Evolutionary conservation across 2,113 vertebrate species (phyloP), one percentile per base, ranked within the genome.

Genomic region (human (Homo sapiens)): DNA sequence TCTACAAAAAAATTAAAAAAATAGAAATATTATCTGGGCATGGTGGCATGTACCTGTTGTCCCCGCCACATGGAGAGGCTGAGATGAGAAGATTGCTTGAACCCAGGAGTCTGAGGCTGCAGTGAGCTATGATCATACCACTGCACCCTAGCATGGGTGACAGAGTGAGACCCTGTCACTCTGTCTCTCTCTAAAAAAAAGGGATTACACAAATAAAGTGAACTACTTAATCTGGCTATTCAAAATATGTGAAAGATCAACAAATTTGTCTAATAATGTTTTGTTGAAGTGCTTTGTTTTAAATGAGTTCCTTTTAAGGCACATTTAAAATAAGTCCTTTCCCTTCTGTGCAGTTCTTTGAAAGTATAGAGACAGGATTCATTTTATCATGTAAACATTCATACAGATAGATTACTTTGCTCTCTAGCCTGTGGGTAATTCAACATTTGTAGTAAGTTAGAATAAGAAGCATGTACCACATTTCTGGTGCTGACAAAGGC

Each of bases 331-430:
- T 97, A 79, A 94, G 79, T 70, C 75, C 40, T 59, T 76, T 95
- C 73, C 96, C 64, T 97, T 98, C 95, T 93, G 92, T 97, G 96
- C 92, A 95, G 95, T 97, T 93, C 64, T 98, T 97, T 92, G 89
- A 59, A 98, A 98, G 97, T 92, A 96, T 89, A 98, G 95, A 98
- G 91, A 94, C 96, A 96, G 96, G 92, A 90, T 14, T 98, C 96
- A 87, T 92, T 94, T 98, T 98, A 98, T 98, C 94, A 59, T 57
- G 22, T 80, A 98, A 90, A 95, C 86, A 95, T 98, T 98, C 96
- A 98, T 97, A 97, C 96, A 97, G 91, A 97, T 97, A 94, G 96
- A 93, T 98, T 98, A 93, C 93, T 79, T 98, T 97, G 94, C 97
- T 93, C 85, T 76, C 76, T 57, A 97, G 97, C 98, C 97, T 48